A percentile compares a stretch with the other conserved stretches of the same genome.
These are phyloP conservation scores for Alviniconcha marisindica DNA, from an alignment of 1,140 invertebrate genomes.

Conservation along the genomic window DNA sequence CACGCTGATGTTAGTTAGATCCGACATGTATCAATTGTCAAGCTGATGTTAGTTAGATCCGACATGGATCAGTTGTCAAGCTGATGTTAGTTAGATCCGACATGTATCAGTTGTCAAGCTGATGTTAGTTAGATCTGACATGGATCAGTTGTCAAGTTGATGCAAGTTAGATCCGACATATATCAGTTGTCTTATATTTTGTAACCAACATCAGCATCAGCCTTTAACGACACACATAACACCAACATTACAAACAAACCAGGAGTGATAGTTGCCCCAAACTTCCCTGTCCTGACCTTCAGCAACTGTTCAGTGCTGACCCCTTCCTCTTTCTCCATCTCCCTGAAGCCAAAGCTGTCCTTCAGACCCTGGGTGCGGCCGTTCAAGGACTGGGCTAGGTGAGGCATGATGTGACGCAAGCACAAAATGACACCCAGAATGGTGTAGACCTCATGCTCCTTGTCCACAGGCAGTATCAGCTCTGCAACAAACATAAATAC, in stretches of 20 bases:
- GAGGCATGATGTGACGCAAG: slow-evolving; percentile 81
- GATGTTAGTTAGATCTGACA: too few species aligned
- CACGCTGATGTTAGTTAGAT: too few species aligned
- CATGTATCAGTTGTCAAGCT: too few species aligned
- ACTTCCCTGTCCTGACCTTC: slow-evolving; percentile 57
- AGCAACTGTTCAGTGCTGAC: slow-evolving; percentile 68
- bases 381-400: slow-evolving; percentile 68
- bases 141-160: too few species aligned
- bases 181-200: too few species aligned
- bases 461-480: slow-evolving; percentile 78
- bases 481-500: slow-evolving; percentile 78
- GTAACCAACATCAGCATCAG: not conserved
- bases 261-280: too few species aligned
- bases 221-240: not conserved
- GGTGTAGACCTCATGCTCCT: slow-evolving; percentile 76
- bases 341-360: slow-evolving; percentile 75
- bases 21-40: too few species aligned
- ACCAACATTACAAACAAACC: not conserved
- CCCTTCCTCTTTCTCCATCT: slow-evolving; percentile 65
- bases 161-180: too few species aligned
- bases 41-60: too few species aligned
- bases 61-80: too few species aligned
- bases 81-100: too few species aligned
- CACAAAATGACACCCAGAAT: slow-evolving; percentile 83
- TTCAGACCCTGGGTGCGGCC: slow-evolving; percentile 64